Evolutionary conservation across 2,113 vertebrate species (phyloP).

Genomic region (Myrmecobius fasciatus): DNA sequence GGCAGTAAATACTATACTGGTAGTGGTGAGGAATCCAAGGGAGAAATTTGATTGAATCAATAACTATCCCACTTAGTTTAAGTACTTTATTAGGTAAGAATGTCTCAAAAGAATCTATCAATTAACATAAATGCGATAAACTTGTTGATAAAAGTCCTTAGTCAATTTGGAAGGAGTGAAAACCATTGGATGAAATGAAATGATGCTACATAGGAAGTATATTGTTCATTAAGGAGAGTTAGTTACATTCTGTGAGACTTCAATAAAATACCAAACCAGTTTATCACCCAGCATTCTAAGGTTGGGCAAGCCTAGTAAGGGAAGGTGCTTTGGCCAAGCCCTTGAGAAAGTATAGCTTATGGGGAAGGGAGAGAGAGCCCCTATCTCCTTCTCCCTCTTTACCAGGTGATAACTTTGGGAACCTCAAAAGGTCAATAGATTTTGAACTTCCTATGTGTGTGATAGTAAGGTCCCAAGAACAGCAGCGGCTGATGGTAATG

Average conservation of each 20-base stretch:
- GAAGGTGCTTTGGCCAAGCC: neutral
- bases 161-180: neutral
- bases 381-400: no score
- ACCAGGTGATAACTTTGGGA: no score
- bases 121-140: neutral
- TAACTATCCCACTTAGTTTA: neutral
- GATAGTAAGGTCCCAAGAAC: no score
- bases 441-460: no score
- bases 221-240: neutral
- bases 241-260: neutral
- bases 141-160: neutral
- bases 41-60: neutral
- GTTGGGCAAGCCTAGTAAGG: neutral
- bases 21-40: neutral
- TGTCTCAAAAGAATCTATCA: neutral
- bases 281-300: neutral
- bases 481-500: no score
- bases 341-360: neutral
- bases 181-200: neutral
- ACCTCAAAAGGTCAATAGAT: no score
- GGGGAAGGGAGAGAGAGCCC: no score
- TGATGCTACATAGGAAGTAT: neutral
- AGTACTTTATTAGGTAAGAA: neutral
- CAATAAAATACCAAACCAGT: neutral
- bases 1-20: neutral